Base-by-base conservation (phyloP, 92 coral and sea anemone genomes). In the Zoanthus gigantus region DNA sequence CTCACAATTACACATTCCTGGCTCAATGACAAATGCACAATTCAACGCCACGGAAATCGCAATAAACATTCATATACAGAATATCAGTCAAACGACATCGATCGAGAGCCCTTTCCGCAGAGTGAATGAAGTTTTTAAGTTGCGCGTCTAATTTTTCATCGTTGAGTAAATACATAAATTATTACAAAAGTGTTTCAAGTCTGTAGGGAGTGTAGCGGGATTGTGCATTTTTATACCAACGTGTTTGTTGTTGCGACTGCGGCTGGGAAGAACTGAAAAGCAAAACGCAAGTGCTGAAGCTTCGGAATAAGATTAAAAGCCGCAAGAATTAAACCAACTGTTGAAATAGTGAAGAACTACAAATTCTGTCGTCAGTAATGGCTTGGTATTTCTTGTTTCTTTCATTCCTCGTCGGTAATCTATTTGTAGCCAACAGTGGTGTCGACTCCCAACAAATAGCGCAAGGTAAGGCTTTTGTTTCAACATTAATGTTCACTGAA, bases 1-100 rank as follows among this genome's bases (percentile, higher is more conserved):
- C 75, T 81, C 7, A 60, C 85, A 81, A 69, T 81, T 81, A 81
- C 18, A 81, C 29, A 81, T 66, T 81, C 85, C 44, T 81, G 85
- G 85, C 85, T 73, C 6, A 46, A 65, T 81, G 85, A 46, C 85
- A 79, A 44, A 79, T 15, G 56, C 18, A 11, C 34, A 68, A 79
- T 48, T 79, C 72, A 81, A 45, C 85, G 29, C 74, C 47, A 8
- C 61, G 29, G 85, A 81, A 81, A 81, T 66, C 85, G 28, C 28
- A 66, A 50, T 30, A 44, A 29, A 81, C 74, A 15, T 77, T 54
- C 50, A 77, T 30, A 31, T 7, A 45, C 23, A 50, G 48, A 69
- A 65, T 48, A 81, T 65, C 75, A 66, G 85, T 28, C 74, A 45
- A 79, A 79, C 52, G 74, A 66, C 44, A 47, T 34, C 75, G 63